Conservation (phyloP, 2,113 vertebrate genomes). For the Chaenocephalus aceratus region DNA sequence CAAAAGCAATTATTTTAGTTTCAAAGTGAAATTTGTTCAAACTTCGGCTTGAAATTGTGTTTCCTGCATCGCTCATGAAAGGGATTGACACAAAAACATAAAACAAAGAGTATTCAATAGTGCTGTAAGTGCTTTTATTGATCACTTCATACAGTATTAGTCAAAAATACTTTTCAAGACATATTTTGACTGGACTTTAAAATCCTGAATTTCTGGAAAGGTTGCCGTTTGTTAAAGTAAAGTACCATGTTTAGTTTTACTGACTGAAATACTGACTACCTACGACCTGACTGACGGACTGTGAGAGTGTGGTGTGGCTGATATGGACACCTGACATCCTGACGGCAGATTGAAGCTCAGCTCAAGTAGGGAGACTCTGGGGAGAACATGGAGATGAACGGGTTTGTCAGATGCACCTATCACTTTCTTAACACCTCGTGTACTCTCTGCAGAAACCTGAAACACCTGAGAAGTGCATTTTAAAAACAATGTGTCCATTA, state of each 20-base stretch:
- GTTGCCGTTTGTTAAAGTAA: no score
- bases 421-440: not conserved
- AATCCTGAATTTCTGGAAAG: not conserved
- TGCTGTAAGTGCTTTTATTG: not conserved
- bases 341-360: not conserved
- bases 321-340: no score
- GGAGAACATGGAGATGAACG: conserved; percentile 41
- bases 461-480: not conserved
- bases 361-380: conserved; percentile 27
- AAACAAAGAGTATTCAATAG: not conserved
- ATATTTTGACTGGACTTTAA: not conserved
- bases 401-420: not conserved
- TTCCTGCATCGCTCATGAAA: not conserved
- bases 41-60: not conserved
- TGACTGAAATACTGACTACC: not conserved
- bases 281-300: not conserved
- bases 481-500: not conserved
- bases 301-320: not conserved
- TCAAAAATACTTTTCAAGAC: no score
- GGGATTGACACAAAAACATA: not conserved
- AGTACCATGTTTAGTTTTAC: not conserved
- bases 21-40: not conserved
- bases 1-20: not conserved
- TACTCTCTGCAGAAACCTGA: not conserved
- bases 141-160: no score